Conservation (phyloP, 2,888 invertebrate species). For the Limnephilus rhombicus region DNA sequence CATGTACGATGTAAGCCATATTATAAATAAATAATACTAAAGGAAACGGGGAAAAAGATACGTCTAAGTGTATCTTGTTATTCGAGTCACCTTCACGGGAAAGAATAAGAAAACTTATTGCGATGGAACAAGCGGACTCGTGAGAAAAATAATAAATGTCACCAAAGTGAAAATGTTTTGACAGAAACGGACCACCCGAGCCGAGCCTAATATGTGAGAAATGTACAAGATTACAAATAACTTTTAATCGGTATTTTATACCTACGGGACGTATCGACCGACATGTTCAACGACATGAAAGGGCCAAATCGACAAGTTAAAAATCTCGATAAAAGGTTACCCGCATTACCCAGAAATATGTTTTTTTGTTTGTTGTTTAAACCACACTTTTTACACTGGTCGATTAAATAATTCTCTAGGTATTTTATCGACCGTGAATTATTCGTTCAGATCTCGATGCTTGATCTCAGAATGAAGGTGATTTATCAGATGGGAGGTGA, state of each 20-base stretch:
- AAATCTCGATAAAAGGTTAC: neutral
- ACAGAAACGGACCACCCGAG: constrained; percentile 22
- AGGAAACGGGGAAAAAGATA: neutral
- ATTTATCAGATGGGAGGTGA: constrained; percentile 5
- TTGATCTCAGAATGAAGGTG: constrained; percentile 1
- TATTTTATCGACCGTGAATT: neutral
- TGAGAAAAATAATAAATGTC: constrained; percentile 40
- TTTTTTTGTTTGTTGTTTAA: neutral
- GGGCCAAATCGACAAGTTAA: neutral
- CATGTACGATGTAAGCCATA: neutral
- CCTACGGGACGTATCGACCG: neutral
- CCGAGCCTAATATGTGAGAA: constrained; percentile 23
- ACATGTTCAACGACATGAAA: neutral
- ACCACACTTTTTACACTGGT: neutral
- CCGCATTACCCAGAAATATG: neutral
- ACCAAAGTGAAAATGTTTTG: constrained; percentile 17
- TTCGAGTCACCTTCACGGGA: neutral
- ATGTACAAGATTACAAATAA: constrained; percentile 32
- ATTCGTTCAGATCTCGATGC: neutral
- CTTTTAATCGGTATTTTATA: constrained; percentile 13
- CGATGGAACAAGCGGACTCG: constrained; percentile 6
- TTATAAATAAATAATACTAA: neutral
- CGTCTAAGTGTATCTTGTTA: constrained; percentile 3
- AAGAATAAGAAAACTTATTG: constrained; percentile 26
- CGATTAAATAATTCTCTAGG: neutral